A percentile compares a stretch with the other conserved stretches of the same genome.
Conservation (phyloP, 1,140 invertebrate species). For the Macrobrachium nipponense region DNA sequence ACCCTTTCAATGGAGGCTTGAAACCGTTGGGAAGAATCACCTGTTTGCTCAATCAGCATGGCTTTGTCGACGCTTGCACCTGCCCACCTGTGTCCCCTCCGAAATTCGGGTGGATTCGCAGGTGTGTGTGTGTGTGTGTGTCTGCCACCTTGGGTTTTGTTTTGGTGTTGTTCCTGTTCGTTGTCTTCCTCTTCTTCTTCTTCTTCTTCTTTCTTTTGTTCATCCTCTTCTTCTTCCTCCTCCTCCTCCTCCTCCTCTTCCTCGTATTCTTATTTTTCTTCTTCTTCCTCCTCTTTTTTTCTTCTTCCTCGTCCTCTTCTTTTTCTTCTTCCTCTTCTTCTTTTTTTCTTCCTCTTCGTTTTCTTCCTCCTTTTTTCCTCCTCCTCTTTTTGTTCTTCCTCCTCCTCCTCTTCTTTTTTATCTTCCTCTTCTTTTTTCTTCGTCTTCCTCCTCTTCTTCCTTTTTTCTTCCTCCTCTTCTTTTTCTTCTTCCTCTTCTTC, state of each 20-base stretch:
- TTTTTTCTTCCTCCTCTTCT: neutral
- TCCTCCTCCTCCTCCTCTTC: too few relatives aligned
- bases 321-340: too few relatives aligned
- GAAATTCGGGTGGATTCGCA: neutral
- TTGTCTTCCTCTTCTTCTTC: neutral
- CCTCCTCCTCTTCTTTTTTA: neutral
- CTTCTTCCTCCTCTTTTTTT: too few relatives aligned
- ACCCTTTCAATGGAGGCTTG: too few relatives aligned
- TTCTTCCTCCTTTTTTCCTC: too few relatives aligned
- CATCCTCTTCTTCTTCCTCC: neutral
- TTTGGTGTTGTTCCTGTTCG: neutral
- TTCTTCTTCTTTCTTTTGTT: neutral
- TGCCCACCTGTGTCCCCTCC: too few relatives aligned
- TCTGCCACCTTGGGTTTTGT: neutral
- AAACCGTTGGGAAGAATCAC: too few relatives aligned
- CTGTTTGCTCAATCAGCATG: too few relatives aligned
- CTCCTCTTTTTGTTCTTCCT: neutral
- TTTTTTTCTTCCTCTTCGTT: too few relatives aligned
- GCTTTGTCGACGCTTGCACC: too few relatives aligned
- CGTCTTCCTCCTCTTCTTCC: neutral
- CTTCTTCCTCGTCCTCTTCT: neutral
- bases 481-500: too few relatives aligned
- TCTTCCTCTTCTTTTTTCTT: neutral
- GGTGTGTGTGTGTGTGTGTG: conserved; percentile 5
- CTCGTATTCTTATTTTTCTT: too few relatives aligned